phyloP scores from a whole-genome alignment of 2,113 vertebrate species.

The Odontophorus gujanensis region DNA sequence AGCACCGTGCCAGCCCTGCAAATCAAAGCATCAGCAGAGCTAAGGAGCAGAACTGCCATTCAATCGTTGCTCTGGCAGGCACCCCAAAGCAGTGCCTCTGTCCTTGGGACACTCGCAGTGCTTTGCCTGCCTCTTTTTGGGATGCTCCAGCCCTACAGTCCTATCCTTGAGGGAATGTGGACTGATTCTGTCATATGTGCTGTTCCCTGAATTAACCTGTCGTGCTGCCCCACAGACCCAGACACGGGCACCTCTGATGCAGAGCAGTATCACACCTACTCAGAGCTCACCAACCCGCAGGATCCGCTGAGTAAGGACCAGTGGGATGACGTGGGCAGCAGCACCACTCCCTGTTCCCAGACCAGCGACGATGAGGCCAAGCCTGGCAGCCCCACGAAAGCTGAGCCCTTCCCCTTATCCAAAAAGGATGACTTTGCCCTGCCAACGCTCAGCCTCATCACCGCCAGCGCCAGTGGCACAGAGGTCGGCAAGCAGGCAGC shows the following conservation, averaged over 20 bases:
- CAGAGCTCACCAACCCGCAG: slow-evolving; percentile 73
- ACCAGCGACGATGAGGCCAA: slow-evolving; percentile 84
- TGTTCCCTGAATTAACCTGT: not conserved
- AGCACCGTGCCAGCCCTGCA: not conserved
- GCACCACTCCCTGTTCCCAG: slow-evolving; percentile 84
- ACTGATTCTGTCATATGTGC: not conserved
- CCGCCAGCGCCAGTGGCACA: slow-evolving; percentile 22
- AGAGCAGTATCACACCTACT: slow-evolving; percentile 79
- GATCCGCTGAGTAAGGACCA: slow-evolving; percentile 59
- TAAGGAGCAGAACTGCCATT: accelerated
- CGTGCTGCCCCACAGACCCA: slow-evolving; percentile 70
- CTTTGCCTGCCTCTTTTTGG: not conserved
- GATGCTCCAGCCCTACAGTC: not conserved
- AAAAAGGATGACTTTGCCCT: slow-evolving; percentile 77
- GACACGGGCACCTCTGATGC: slow-evolving; percentile 82
- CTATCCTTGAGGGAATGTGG: not conserved
- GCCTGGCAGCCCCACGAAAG: slow-evolving; percentile 64
- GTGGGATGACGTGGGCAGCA: slow-evolving; percentile 84
- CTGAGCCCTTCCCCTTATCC: slow-evolving; percentile 60
- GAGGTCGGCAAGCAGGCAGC: slow-evolving; percentile 60
- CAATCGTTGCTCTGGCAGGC: not conserved
- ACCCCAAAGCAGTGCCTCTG: not conserved
- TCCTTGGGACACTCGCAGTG: not conserved
- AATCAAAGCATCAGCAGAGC: accelerated
- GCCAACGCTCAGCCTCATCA: slow-evolving; percentile 75